Percentiles rank a stretch among this genome's conserved stretches.
Evolutionary conservation across 2,113 vertebrate species (phyloP).

Genomic region (Psammodynastes pulverulentus): DNA sequence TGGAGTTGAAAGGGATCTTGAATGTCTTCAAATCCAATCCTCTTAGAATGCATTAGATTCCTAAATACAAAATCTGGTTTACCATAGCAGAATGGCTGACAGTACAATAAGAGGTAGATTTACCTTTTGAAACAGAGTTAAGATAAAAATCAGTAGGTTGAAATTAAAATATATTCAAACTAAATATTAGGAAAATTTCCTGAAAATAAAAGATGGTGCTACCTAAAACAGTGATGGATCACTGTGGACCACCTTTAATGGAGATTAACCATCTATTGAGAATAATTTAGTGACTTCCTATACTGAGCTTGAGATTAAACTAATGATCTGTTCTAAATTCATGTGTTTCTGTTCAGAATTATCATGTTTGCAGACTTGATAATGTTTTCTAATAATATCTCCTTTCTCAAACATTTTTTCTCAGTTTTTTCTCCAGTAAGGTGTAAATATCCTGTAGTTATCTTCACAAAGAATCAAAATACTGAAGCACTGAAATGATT

Average conservation of each 20-base stretch:
- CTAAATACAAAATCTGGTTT: background rate
- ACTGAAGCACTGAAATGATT: constrained; percentile 4
- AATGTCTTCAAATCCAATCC: background rate
- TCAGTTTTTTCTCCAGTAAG: constrained; percentile 18
- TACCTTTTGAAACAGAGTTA: background rate
- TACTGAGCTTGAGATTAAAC: background rate
- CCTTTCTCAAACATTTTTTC: constrained; percentile 23
- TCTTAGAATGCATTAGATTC: background rate
- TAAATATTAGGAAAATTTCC: background rate
- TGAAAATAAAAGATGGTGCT: background rate
- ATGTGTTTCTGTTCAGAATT: background rate
- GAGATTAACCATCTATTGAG: background rate
- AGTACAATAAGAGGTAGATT: background rate
- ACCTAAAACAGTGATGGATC: background rate
- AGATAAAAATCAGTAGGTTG: background rate
- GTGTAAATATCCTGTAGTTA: constrained; percentile 44
- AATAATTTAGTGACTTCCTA: background rate
- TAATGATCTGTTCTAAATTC: background rate
- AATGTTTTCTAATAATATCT: constrained; percentile 34
- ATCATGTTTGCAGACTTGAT: background rate
- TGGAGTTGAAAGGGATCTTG: background rate
- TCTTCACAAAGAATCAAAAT: constrained; percentile 13
- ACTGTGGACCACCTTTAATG: background rate
- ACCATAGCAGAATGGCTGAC: background rate
- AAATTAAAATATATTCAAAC: background rate